Conservation (phyloP, 2,113 vertebrate species). For the Sminthopsis crassicaudata region DNA sequence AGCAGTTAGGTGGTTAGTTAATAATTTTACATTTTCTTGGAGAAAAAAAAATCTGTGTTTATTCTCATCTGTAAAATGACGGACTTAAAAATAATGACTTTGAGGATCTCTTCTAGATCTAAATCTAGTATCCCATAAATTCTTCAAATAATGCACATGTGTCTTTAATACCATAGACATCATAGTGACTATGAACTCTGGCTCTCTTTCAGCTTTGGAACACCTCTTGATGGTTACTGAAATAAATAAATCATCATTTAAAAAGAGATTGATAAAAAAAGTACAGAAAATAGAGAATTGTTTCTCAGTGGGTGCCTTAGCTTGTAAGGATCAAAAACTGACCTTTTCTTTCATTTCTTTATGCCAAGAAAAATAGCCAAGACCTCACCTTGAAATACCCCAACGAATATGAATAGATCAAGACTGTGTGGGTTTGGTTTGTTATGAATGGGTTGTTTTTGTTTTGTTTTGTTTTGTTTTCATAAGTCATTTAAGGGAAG, state of each 20-base stretch:
- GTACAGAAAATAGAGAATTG: conserved; percentile 63
- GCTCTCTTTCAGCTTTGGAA: not conserved
- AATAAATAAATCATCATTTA: conserved; percentile 48
- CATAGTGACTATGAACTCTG: not conserved
- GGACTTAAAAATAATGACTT: not conserved
- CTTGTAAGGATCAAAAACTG: conserved; percentile 41
- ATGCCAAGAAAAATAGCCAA: conserved; percentile 56
- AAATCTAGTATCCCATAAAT: not conserved
- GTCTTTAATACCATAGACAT: not conserved
- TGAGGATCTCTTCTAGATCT: not conserved
- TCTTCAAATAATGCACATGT: not conserved
- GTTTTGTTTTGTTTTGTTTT: conserved; percentile 53
- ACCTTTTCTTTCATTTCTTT: conserved; percentile 12
- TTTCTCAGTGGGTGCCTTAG: conserved; percentile 64
- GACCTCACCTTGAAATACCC: conserved; percentile 69
- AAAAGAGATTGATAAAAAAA: conserved; percentile 54
- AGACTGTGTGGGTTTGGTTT: conserved; percentile 49
- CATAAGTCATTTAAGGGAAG: conserved; percentile 54
- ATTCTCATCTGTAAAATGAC: not conserved
- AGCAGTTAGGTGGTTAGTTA: not conserved
- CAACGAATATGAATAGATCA: conserved; percentile 58
- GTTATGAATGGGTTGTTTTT: conserved; percentile 4
- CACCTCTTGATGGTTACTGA: not conserved
- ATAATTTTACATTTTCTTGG: not conserved
- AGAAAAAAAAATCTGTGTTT: not conserved